Conservation (phyloP, 2,888 invertebrate genomes). For the Physocephala rufipes region DNA sequence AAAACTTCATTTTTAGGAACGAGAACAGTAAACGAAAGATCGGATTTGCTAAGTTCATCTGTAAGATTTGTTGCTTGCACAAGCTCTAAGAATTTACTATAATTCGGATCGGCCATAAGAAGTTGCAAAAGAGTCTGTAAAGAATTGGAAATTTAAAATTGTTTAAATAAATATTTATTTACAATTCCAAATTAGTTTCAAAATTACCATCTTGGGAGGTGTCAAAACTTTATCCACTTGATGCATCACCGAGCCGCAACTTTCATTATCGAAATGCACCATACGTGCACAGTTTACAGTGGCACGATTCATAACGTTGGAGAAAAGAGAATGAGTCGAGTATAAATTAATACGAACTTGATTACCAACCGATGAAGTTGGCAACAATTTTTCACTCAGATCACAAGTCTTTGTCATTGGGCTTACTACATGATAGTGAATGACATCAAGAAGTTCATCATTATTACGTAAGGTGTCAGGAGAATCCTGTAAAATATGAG, state of each 20-base stretch:
- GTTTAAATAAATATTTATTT: no score
- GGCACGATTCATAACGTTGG: conserved; percentile 70
- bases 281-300: conserved; percentile 76
- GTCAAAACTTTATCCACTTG: conserved; percentile 71
- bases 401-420: conserved; percentile 70
- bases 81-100: conserved; percentile 62
- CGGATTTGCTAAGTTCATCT: conserved; percentile 55
- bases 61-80: conserved; percentile 62
- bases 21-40: conserved; percentile 60
- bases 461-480: conserved; percentile 60
- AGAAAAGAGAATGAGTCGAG: conserved; percentile 69
- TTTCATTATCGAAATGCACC: conserved; percentile 71
- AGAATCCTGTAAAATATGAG: conserved; percentile 58
- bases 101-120: conserved; percentile 61
- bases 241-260: conserved; percentile 75
- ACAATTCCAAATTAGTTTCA: no score
- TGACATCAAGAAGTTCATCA: conserved; percentile 69
- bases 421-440: conserved; percentile 72
- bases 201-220: conserved; percentile 59
- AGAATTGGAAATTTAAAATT: not conserved
- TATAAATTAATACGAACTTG: conserved; percentile 71
- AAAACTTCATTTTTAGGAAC: conserved; percentile 66
- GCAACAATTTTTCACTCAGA: conserved; percentile 69
- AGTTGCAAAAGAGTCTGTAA: conserved; percentile 57
- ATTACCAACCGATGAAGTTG: conserved; percentile 67